Conservation (phyloP, 1,140 invertebrate genomes). For the roundworm (Caenorhabditis elegans) region DNA sequence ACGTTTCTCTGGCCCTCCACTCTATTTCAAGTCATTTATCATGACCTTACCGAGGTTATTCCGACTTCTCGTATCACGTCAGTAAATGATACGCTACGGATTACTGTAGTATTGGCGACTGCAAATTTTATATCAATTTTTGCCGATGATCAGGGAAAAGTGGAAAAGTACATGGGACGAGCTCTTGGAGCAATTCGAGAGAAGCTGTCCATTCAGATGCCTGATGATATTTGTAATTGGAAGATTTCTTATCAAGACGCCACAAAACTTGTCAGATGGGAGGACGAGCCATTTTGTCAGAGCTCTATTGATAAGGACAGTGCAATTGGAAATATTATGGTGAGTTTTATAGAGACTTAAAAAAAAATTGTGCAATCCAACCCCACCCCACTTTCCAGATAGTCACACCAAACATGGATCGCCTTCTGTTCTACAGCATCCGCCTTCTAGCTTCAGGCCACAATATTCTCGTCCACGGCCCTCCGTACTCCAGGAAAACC, state of each 20-base stretch:
- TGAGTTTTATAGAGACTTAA: background rate
- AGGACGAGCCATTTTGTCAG: slow-evolving; percentile 33
- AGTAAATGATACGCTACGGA: background rate
- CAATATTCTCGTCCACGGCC: slow-evolving; percentile 36
- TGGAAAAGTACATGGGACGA: background rate
- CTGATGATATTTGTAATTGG: slow-evolving; percentile 16
- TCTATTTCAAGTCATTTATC: background rate
- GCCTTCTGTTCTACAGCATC: slow-evolving; percentile 26
- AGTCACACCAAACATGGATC: slow-evolving; percentile 33
- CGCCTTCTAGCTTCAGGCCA: background rate
- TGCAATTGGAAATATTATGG: slow-evolving; percentile 33
- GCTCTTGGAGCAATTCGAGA: background rate
- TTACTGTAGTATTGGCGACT: slow-evolving; percentile 8
- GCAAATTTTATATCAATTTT: background rate
- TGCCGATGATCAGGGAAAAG: background rate
- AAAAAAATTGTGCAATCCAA: no score
- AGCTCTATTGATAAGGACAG: slow-evolving; percentile 33
- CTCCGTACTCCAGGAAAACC: slow-evolving; percentile 33
- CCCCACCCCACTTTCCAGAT: background rate
- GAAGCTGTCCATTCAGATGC: slow-evolving; percentile 14
- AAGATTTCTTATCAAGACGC: slow-evolving; percentile 31
- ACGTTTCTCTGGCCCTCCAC: background rate
- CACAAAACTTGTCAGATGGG: slow-evolving; percentile 29
- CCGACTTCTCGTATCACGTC: background rate
- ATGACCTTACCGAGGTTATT: background rate